Evolutionary conservation across 2,113 vertebrate genomes (phyloP).

Genomic region (Pachypanchax playfairii): DNA sequence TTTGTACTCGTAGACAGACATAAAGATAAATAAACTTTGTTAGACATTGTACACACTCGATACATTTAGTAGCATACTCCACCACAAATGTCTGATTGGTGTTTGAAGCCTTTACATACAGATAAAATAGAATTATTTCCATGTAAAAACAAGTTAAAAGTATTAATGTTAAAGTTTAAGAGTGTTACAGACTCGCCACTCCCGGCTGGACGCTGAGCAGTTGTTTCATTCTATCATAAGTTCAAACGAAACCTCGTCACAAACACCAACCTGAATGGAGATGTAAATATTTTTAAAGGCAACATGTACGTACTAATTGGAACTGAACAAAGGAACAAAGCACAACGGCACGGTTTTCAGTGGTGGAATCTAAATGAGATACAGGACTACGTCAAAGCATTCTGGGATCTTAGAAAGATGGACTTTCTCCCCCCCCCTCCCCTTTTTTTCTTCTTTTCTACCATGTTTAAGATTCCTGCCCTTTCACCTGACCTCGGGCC

Average conservation of each 20-base stretch:
- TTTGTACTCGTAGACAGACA: too few relatives aligned
- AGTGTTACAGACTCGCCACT: too few relatives aligned
- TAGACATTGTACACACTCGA: too few relatives aligned
- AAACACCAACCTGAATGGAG: slow-evolving; percentile 10
- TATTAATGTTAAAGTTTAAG: background rate
- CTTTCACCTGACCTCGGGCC: slow-evolving; percentile 80
- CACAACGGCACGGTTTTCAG: background rate
- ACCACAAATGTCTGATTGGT: too few relatives aligned
- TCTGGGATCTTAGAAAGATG: slow-evolving; percentile 49
- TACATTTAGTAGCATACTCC: too few relatives aligned
- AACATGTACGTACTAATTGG: slow-evolving; percentile 9
- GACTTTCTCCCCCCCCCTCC: slow-evolving; percentile 52
- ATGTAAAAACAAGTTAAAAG: too few relatives aligned
- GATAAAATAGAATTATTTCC: too few relatives aligned
- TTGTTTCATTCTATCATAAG: background rate
- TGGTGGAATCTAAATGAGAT: slow-evolving; percentile 35
- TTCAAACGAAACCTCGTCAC: slow-evolving; percentile 4
- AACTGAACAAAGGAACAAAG: slow-evolving; percentile 21
- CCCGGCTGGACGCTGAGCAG: too few relatives aligned
- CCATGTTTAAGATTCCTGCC: slow-evolving; percentile 76
- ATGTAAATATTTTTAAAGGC: slow-evolving; percentile 19
- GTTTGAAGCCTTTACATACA: too few relatives aligned
- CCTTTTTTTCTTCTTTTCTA: slow-evolving; percentile 21
- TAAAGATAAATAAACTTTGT: too few relatives aligned
- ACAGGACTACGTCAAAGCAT: slow-evolving; percentile 43